Conservation (phyloP, 2,113 vertebrate species). For the Lampris megalopsis region DNA sequence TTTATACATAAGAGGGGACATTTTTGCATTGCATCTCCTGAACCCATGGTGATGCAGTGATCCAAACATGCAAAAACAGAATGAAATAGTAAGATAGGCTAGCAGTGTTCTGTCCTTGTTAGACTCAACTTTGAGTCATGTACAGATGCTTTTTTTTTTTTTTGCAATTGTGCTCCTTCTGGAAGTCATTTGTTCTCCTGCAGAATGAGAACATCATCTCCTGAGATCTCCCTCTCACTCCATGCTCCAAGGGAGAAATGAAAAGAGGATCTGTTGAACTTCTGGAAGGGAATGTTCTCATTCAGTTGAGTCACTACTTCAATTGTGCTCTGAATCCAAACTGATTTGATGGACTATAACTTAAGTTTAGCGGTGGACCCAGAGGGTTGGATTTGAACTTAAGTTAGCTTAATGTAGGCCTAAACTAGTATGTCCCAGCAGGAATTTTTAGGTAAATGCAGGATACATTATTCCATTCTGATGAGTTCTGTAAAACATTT, state of each 20-base stretch:
- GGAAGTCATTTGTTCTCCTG: constrained; percentile 17
- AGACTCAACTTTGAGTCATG: constrained; percentile 4
- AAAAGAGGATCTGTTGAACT: background rate
- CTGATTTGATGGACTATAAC: background rate
- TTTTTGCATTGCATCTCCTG: background rate
- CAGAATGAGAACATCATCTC: constrained; percentile 10
- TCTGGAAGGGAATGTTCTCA: background rate
- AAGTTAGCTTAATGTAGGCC: background rate
- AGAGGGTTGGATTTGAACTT: constrained; percentile 5
- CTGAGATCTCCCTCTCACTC: constrained; percentile 1
- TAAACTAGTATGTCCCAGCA: background rate
- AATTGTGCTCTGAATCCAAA: background rate
- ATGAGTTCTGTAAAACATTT: too few species aligned
- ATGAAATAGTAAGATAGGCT: constrained; percentile 6
- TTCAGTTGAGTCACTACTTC: background rate
- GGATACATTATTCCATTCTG: background rate
- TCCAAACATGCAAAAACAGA: constrained; percentile 9
- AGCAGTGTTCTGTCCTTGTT: background rate
- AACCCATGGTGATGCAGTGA: constrained; percentile 3
- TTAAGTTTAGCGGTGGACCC: background rate
- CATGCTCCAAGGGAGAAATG: background rate
- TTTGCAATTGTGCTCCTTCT: constrained; percentile 4
- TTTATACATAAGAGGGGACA: background rate
- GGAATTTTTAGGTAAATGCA: background rate
- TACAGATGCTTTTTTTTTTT: constrained; percentile 24